These are phyloP conservation scores for Nebria ingens DNA, from an alignment of 1,140 invertebrate species.

Conservation along the genomic window DNA sequence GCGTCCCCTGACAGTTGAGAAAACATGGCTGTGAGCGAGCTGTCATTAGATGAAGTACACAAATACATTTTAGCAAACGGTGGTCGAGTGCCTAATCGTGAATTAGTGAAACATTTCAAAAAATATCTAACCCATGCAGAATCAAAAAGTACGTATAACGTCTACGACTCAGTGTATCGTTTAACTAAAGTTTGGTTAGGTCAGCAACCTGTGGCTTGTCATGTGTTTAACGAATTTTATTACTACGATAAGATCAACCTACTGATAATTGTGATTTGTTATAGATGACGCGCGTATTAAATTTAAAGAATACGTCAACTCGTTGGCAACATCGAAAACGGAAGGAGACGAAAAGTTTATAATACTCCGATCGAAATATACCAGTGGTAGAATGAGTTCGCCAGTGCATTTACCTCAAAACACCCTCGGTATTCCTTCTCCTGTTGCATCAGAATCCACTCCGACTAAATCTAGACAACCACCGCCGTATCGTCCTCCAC, in stretches of 20 bases:
- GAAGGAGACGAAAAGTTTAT: slow-evolving; percentile 75
- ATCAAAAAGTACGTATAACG: slow-evolving; percentile 59
- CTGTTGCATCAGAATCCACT: background rate
- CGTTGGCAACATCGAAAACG: slow-evolving; percentile 70
- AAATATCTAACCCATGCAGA: slow-evolving; percentile 68
- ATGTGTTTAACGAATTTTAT: too few species aligned
- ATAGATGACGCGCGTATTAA: slow-evolving; percentile 69
- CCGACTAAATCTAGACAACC: slow-evolving; percentile 36
- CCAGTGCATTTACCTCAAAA: slow-evolving; percentile 33
- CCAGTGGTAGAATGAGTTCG: slow-evolving; percentile 8
- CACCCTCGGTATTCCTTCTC: slow-evolving; percentile 32
- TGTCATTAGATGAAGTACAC: slow-evolving; percentile 72
- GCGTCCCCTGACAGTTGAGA: slow-evolving; percentile 12
- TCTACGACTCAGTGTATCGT: background rate
- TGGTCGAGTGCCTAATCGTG: slow-evolving; percentile 76
- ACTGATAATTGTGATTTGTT: background rate
- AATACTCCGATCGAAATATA: slow-evolving; percentile 67
- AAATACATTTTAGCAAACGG: slow-evolving; percentile 73
- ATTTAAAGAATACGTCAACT: slow-evolving; percentile 88
- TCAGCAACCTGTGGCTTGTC: slow-evolving; percentile 17
- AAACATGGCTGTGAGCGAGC: slow-evolving; percentile 57
- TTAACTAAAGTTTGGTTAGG: slow-evolving; percentile 18
- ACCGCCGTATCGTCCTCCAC: slow-evolving; percentile 56
- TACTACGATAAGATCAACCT: slow-evolving; percentile 11
- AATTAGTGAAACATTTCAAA: slow-evolving; percentile 81